Conservation (phyloP, 2,797 vertebrate genomes). For the Gymnopithys bicolor region DNA sequence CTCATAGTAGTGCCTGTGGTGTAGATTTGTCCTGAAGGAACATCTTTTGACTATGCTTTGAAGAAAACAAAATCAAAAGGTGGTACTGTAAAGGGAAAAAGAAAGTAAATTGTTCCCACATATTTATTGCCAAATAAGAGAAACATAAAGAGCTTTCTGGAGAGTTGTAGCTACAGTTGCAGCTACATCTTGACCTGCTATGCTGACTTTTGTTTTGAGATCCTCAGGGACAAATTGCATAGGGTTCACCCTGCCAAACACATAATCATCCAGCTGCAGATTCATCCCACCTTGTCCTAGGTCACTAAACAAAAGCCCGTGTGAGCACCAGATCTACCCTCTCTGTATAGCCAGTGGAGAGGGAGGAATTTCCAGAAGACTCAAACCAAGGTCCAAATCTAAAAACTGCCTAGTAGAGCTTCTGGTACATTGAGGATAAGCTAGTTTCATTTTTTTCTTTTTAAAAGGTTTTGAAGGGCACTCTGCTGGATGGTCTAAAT, state of each 20-base stretch:
- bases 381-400: not conserved
- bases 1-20: not conserved
- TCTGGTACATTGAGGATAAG: not conserved
- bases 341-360: fast-evolving
- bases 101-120: constrained; percentile 39
- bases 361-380: not conserved
- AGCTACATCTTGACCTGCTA: not conserved
- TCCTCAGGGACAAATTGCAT: constrained; percentile 27
- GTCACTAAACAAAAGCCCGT: not conserved
- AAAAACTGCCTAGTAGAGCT: not conserved
- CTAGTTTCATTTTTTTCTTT: not conserved
- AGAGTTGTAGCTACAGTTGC: not conserved
- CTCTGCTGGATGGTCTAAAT: not conserved
- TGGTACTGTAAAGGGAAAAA: not conserved
- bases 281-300: constrained; percentile 14
- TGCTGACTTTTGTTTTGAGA: not conserved
- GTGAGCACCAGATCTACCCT: not conserved
- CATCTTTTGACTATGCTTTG: not conserved
- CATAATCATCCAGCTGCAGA: constrained; percentile 32
- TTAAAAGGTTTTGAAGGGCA: not conserved
- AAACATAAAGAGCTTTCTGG: not conserved
- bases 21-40: not conserved
- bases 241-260: not conserved
- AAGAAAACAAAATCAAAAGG: constrained; percentile 42
- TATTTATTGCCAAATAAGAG: constrained; percentile 18